These are phyloP conservation scores for Tetragnatha versicolor DNA, from an alignment of 1,140 invertebrate species.

Conservation along the genomic window DNA sequence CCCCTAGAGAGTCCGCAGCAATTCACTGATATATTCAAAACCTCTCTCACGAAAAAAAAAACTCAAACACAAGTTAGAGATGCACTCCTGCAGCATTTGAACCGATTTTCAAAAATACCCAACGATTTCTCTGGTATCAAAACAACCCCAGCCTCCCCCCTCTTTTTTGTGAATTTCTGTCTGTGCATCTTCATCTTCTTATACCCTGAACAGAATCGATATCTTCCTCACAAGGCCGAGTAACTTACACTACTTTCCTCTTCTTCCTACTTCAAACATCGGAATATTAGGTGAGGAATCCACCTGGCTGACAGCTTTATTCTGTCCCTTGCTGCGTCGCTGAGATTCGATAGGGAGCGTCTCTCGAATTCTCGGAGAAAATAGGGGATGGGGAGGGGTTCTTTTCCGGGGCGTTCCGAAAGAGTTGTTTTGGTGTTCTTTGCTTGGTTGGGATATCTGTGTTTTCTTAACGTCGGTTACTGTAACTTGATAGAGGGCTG, in stretches of 20 bases:
- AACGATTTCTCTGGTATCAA: conserved; percentile 12
- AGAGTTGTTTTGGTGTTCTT: too few relatives aligned
- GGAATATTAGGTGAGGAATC: conserved; percentile 8
- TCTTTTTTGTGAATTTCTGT: not conserved
- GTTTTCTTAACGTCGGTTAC: too few relatives aligned
- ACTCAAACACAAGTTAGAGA: too few relatives aligned
- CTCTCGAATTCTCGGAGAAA: too few relatives aligned
- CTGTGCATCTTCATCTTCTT: not conserved
- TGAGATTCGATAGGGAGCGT: conserved; percentile 1
- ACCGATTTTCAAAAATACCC: not conserved
- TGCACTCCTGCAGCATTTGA: too few relatives aligned
- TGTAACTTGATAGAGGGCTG: too few relatives aligned
- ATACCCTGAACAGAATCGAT: not conserved
- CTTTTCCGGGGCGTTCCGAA: too few relatives aligned
- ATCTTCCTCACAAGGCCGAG: not conserved
- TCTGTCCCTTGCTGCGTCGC: not conserved
- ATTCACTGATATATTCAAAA: too few relatives aligned
- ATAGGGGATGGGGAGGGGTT: too few relatives aligned
- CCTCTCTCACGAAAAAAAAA: too few relatives aligned
- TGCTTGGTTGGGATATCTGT: too few relatives aligned
- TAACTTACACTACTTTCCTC: not conserved
- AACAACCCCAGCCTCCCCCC: not conserved
- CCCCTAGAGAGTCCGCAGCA: too few relatives aligned
- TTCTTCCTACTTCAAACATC: not conserved
- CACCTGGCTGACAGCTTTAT: conserved; percentile 1